phyloP scores from a whole-genome alignment of 2,888 invertebrate species.

The Hirtodrosophila cameraria region DNA sequence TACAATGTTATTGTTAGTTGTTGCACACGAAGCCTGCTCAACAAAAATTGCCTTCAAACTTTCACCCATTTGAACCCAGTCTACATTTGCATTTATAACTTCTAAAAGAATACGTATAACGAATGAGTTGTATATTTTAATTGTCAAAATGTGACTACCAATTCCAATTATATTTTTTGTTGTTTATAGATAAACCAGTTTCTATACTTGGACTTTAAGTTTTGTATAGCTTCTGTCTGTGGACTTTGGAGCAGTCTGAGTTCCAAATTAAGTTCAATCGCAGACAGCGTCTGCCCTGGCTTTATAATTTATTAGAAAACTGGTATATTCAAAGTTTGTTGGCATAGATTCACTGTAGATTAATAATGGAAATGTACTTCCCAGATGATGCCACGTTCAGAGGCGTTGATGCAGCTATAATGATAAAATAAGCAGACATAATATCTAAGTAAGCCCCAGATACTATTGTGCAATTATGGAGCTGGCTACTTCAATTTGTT shows the following conservation, averaged over 20 bases:
- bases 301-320: slow-evolving; percentile 34
- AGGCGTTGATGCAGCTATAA: neutral
- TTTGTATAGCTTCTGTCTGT: neutral
- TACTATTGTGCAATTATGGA: too few relatives aligned
- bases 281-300: slow-evolving; percentile 1
- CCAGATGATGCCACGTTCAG: neutral
- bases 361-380: slow-evolving; percentile 45
- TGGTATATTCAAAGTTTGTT: slow-evolving; percentile 24
- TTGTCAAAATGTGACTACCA: slow-evolving; percentile 13
- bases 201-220: slow-evolving; percentile 33
- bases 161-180: neutral
- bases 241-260: slow-evolving; percentile 30
- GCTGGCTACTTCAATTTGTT: too few relatives aligned
- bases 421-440: neutral
- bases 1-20: slow-evolving; percentile 38
- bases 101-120: neutral
- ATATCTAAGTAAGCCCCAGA: neutral
- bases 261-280: slow-evolving; percentile 21
- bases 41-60: slow-evolving; percentile 18
- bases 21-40: slow-evolving; percentile 45
- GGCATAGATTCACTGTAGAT: neutral
- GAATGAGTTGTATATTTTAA: slow-evolving; percentile 8
- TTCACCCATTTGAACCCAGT: slow-evolving; percentile 18
- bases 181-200: slow-evolving; percentile 29
- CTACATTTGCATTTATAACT: slow-evolving; percentile 6